A percentile compares a stretch with the other conserved stretches of the same genome.
Evolutionary conservation across 2,797 vertebrate species (phyloP).

Genomic region (Alectoris magna): DNA sequence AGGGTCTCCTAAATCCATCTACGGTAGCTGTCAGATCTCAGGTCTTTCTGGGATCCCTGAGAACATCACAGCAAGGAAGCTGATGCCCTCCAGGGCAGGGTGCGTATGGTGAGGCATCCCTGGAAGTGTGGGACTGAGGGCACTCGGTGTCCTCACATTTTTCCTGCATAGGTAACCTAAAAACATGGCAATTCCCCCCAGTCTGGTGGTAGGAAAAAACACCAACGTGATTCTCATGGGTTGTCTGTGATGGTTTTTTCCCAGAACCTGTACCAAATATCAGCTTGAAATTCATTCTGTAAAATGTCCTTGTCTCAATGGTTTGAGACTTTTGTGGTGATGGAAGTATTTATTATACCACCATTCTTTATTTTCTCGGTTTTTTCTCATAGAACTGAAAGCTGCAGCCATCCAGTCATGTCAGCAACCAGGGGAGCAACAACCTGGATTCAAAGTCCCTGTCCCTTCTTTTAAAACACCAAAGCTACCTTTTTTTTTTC

Average conservation of each 20-base stretch:
- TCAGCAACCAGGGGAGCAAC: background rate
- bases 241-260: background rate
- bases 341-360: background rate
- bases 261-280: background rate
- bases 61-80: accelerated
- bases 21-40: background rate
- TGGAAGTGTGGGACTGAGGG: background rate
- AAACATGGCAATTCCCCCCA: accelerated
- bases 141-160: background rate
- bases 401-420: background rate
- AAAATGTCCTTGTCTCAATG: background rate
- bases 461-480: background rate
- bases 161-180: background rate
- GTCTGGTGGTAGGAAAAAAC: background rate
- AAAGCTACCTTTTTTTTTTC: background rate
- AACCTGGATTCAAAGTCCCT: background rate
- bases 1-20: background rate
- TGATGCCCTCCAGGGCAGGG: background rate
- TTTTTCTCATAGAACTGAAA: background rate
- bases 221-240: background rate
- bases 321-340: background rate
- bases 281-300: background rate
- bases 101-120: background rate
- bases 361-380: background rate
- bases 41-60: background rate